These are phyloP conservation scores for Etheostoma spectabile DNA, from an alignment of 2,113 vertebrate species.

Conservation along the genomic window DNA sequence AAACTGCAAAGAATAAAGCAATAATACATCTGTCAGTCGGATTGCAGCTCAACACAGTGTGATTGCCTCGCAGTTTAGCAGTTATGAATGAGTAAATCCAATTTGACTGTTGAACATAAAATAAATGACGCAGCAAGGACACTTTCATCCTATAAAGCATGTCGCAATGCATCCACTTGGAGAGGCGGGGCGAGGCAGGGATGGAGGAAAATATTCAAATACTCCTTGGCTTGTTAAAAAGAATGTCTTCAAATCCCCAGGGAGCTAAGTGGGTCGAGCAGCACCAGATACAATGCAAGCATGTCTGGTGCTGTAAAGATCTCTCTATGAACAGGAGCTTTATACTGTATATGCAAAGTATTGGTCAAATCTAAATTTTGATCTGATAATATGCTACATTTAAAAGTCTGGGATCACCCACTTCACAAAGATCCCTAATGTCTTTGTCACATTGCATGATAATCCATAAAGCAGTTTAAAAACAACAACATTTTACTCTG, in stretches of 20 bases:
- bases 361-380: no score
- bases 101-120: constrained; percentile 47
- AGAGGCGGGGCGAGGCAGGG: neutral
- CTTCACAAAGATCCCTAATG: no score
- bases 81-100: constrained; percentile 34
- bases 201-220: neutral
- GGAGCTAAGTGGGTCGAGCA: neutral
- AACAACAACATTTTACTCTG: neutral
- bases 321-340: neutral
- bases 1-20: constrained; percentile 68
- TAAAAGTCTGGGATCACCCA: no score
- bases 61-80: constrained; percentile 4
- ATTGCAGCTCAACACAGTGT: constrained; percentile 13
- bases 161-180: neutral
- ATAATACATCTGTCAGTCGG: constrained; percentile 70
- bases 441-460: no score
- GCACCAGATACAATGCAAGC: neutral
- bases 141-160: neutral
- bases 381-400: no score
- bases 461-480: no score
- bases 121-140: constrained; percentile 19
- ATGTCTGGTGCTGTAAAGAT: neutral
- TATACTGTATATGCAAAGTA: neutral
- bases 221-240: no score
- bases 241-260: neutral